A percentile compares a stretch with the other conserved stretches of the same genome.
These are phyloP conservation scores for Drosophila nikananu DNA, from an alignment of 1,140 invertebrate species.

Conservation along the genomic window DNA sequence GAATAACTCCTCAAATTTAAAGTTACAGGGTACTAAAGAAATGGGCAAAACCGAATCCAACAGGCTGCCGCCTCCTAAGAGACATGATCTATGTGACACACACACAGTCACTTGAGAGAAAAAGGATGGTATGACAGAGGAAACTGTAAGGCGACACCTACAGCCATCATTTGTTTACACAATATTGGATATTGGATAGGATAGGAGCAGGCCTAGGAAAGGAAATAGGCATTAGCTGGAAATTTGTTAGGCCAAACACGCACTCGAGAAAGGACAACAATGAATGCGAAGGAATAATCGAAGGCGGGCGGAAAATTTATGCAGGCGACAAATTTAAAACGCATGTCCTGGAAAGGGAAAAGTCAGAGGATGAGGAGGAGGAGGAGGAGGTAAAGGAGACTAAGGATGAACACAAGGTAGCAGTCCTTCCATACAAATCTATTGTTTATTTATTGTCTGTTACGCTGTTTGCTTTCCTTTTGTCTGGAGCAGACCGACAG, in stretches of 20 bases:
- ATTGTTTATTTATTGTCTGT: constrained; percentile 82
- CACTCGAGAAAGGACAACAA: constrained; percentile 56
- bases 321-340: constrained; percentile 83
- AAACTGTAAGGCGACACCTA: constrained; percentile 78
- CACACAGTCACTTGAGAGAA: neutral
- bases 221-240: constrained; percentile 79
- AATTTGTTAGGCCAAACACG: constrained; percentile 82
- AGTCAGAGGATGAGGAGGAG: constrained; percentile 1
- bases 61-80: constrained; percentile 53
- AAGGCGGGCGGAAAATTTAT: constrained; percentile 67
- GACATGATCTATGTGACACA: constrained; percentile 69
- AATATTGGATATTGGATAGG: constrained; percentile 77
- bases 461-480: constrained; percentile 70
- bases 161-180: constrained; percentile 81
- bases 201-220: constrained; percentile 43
- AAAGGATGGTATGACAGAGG: constrained; percentile 24
- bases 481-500: constrained; percentile 41
- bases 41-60: constrained; percentile 52
- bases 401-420: constrained; percentile 26
- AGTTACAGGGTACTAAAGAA: constrained; percentile 1
- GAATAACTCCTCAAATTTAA: neutral
- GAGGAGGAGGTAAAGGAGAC: no score
- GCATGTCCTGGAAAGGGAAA: constrained; percentile 60
- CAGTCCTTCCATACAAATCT: constrained; percentile 53
- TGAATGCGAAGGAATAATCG: constrained; percentile 61